Evolutionary conservation across 2,797 vertebrate genomes (phyloP).

Genomic region (Myoxocephalus aenaeus): DNA sequence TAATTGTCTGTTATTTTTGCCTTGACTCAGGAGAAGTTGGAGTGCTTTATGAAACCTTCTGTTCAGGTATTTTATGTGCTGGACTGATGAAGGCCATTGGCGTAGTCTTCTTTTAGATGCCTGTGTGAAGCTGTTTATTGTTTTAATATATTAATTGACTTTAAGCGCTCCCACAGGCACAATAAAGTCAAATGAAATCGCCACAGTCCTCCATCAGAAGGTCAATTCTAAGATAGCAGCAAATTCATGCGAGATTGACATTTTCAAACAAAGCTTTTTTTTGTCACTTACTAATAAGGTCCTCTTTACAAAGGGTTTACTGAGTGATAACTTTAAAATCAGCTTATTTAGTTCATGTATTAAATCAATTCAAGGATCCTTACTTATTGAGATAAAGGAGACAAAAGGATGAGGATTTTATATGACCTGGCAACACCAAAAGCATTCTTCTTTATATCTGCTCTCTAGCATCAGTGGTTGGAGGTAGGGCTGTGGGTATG

Average conservation of each 20-base stretch:
- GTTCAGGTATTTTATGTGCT: conserved; percentile 57
- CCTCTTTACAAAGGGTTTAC: not conserved
- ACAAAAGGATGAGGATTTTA: not conserved
- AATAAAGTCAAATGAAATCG: conserved; percentile 59
- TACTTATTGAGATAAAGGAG: not conserved
- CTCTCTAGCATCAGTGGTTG: not conserved
- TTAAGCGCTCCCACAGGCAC: conserved; percentile 55
- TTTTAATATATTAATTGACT: conserved; percentile 67
- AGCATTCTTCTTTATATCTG: not conserved
- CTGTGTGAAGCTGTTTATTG: conserved; percentile 71
- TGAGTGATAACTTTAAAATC: not conserved
- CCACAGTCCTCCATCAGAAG: conserved; percentile 34
- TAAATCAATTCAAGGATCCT: not conserved
- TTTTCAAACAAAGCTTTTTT: not conserved
- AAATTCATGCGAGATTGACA: not conserved
- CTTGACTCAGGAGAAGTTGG: conserved; percentile 46
- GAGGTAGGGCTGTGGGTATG: no score
- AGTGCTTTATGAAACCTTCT: conserved; percentile 39
- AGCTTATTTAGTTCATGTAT: not conserved
- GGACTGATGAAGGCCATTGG: conserved; percentile 47
- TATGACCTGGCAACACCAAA: not conserved
- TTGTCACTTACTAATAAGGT: not conserved
- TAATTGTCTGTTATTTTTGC: conserved; percentile 55
- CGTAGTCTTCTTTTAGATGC: conserved; percentile 48
- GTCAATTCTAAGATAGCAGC: conserved; percentile 38